Evolutionary conservation across 2,113 vertebrate genomes (phyloP), one percentile per base, ranked within the genome.

Genomic region (Lota lota): DNA sequence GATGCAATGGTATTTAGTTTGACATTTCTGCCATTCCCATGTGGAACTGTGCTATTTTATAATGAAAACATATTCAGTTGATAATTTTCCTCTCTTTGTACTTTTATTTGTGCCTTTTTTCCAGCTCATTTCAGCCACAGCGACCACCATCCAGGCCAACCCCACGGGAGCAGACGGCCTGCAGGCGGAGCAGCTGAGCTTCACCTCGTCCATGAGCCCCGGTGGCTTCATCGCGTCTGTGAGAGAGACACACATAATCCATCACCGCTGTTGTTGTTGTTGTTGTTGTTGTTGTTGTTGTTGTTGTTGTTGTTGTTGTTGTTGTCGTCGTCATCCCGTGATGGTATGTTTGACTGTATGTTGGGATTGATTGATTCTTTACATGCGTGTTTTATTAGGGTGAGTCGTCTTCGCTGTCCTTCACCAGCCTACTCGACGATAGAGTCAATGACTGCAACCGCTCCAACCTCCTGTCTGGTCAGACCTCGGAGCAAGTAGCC

Each of bases 381-480:
- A 4, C 40, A 33, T 16, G 54, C n/a, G 18, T 58, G 17, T 33
- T 19, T 58, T 0, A 36, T n/a, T 68, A 76, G 78, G 76, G 70
- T 10, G 19, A 15, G 60, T 83, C 76, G 4, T 1, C 7, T 2
- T 79, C 73, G 36, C 17, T 72, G 6, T 14, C n/a, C 5, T 63
- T 61, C 61, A 24, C 56, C 51, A 68, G 36, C 19, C 57, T 60
- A 20, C 20, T 77, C 1, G 68, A 77, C 0, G 10, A 14, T 8
- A 74, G 67, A 4, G 63, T 75, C 24, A 81, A 71, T 40, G 73
- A 79, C 68, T 84, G 82, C 51, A 83, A 80, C 72, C 69, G 72
- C 5, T 19, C 50, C 64, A 63, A 74, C 50, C 63, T 77, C 50
- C 68, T 72, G 69, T 22, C 63, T 64, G 70, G 70, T 69, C 61